A percentile compares a stretch with the other conserved stretches of the same genome.
These are phyloP conservation scores for Lepidurus couesii DNA, from an alignment of 1,140 invertebrate species.

Conservation along the genomic window DNA sequence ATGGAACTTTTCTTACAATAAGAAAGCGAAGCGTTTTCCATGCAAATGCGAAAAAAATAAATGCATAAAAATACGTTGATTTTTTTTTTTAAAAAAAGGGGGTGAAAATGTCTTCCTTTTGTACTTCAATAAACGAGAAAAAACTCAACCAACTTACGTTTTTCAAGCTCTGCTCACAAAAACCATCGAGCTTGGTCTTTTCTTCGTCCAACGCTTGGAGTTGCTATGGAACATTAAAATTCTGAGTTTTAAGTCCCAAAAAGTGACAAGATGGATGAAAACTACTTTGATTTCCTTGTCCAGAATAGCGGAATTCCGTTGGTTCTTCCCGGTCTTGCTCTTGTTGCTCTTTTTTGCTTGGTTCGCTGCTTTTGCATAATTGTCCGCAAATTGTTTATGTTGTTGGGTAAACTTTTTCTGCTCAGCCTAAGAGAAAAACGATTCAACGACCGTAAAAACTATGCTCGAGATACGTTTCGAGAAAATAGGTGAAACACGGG, in stretches of 20 bases:
- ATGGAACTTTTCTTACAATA: not conserved
- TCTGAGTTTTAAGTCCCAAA: slow-evolving; percentile 21
- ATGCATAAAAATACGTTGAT: no score
- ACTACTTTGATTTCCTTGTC: slow-evolving; percentile 81
- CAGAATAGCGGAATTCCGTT: slow-evolving; percentile 56
- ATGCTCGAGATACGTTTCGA: not conserved
- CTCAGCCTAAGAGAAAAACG: slow-evolving; percentile 59
- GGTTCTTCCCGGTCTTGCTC: slow-evolving; percentile 42
- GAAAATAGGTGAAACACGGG: slow-evolving; percentile 29
- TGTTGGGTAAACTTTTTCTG: slow-evolving; percentile 84
- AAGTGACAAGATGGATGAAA: slow-evolving; percentile 24
- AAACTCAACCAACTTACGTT: slow-evolving; percentile 59
- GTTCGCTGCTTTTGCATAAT: slow-evolving; percentile 78
- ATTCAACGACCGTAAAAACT: not conserved
- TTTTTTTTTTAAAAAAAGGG: no score
- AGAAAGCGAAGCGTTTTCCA: not conserved
- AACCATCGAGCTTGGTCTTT: slow-evolving; percentile 79
- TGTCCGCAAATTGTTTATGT: slow-evolving; percentile 79
- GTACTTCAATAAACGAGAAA: not conserved
- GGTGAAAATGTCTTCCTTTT: not conserved
- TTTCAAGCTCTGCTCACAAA: slow-evolving; percentile 83
- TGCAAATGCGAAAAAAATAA: not conserved
- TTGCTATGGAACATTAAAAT: slow-evolving; percentile 55
- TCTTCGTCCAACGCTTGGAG: slow-evolving; percentile 85
- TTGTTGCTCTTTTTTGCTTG: slow-evolving; percentile 81